These are phyloP conservation scores for Erebia palarica DNA, from an alignment of 2,888 invertebrate genomes.

Conservation along the genomic window DNA sequence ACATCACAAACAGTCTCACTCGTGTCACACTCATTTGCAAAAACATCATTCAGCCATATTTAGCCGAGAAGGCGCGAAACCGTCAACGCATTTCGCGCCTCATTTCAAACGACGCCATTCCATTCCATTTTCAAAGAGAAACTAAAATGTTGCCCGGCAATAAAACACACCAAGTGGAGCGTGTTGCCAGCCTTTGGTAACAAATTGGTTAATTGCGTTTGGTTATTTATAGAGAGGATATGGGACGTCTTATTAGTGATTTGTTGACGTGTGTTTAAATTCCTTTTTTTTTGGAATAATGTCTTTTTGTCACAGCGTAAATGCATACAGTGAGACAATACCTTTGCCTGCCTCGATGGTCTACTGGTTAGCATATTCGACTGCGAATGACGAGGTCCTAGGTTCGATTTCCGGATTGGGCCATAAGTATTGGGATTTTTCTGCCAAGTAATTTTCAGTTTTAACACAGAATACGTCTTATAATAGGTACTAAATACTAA, in stretches of 20 bases:
- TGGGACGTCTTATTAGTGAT: conserved; percentile 44
- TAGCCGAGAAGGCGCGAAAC: conserved; percentile 66
- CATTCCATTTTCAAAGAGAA: conserved; percentile 72
- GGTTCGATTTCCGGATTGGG: too few species aligned
- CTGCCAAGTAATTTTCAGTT: too few species aligned
- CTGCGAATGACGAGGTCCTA: too few species aligned
- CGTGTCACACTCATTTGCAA: conserved; percentile 12
- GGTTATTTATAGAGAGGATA: conserved; percentile 48
- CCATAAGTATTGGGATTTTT: too few species aligned
- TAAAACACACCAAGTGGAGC: conserved; percentile 67
- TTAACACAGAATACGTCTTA: too few species aligned
- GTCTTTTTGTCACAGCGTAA: background rate
- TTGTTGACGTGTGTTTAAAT: conserved; percentile 20
- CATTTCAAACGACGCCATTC: conserved; percentile 72
- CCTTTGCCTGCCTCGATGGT: too few species aligned
- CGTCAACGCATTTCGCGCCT: conserved; percentile 63
- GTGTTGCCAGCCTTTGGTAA: conserved; percentile 64
- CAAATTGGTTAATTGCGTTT: conserved; percentile 77
- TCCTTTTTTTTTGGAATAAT: background rate
- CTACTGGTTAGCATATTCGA: too few species aligned
- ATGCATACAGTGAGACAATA: background rate
- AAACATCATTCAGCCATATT: conserved; percentile 43
- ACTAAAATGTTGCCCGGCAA: conserved; percentile 76
- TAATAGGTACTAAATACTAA: too few species aligned
- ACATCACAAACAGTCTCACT: background rate